Evolutionary conservation across 2,888 invertebrate species (phyloP), one percentile per base, ranked within the genome.

Genomic region (Craniophora ligustri): DNA sequence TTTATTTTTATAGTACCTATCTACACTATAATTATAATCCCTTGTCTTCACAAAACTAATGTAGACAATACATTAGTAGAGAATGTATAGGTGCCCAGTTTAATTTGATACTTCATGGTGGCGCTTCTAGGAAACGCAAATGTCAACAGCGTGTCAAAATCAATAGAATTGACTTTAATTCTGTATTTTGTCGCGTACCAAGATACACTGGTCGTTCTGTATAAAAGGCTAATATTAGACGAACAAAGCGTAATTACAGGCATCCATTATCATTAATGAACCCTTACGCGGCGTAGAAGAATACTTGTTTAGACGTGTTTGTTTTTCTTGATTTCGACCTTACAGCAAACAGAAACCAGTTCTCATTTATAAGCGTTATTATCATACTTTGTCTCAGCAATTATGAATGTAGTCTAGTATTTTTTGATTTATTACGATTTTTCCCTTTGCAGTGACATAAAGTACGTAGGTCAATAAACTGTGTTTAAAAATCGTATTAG

Each of bases 161-260:
- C n/a, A 38, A 3, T 30, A 21, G 15, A 30, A 18, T 5, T 8
- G 7, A 23, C 13, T 11, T 28, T 18, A 28, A 18, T 28, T 42
- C 10, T 31, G 6, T 8, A 40, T 40, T 28, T 32, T 11, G 4
- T 19, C 13, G 13, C 0, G n/a, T 15, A 18, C 18, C 23, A 26
- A n/a, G 41, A 7, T 31, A 54, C 11, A 30, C 40, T 16, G 16
- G 38, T 21, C 11, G 19, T 26, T 8, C 18, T 32, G 57, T 64
- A 45, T 78, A 83, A 82, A 84, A 83, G 81, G 78, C 75, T 81
- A 79, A 83, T 86, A 84, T 84, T 84, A 84, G 78, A 80, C 68
- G 81, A 86, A 84, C 85, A 83, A 82, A 84, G 79, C 78, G 80
- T 88, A 89, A 90, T 90, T 88, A 88, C 76, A 68, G 73, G 76